Base-by-base conservation (phyloP, 2,113 vertebrate species). In the Seriola dumerili region DNA sequence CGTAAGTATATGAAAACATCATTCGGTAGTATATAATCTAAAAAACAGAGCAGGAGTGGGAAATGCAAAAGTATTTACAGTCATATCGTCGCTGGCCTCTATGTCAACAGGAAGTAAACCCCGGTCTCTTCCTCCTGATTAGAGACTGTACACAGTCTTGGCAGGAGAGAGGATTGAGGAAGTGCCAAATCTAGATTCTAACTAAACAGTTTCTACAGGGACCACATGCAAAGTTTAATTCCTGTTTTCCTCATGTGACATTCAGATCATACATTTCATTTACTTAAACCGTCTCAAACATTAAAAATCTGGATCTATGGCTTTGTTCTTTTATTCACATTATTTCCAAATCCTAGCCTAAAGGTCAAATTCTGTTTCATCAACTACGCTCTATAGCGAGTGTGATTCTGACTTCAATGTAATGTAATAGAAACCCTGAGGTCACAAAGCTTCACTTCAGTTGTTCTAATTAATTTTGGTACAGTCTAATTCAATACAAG, bases 51-150 rank as follows among this genome's bases (percentile, higher is more conserved):
- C 23, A 48, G 17, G 6, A 66, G 19, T 17, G 23, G 44, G 74
- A 81, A 82, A 84, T 66, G 40, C 48, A 81, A 79, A 84, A 59
- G 34, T 69, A 68, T 71, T 61, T 40, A n/a, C 44, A 66, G 23
- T 72, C 29, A 29, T 68, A 48, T 70, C 80, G 57, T 76, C 84
- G 42, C 81, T 68, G 9, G 36, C 12, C 2, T 40, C 64, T 68
- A 40, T 80, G 76, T 88, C 34, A 90, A 88, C 89, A 92, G 94
- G 93, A 94, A 93, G 85, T 86, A 40, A 76, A 69, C 13, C 25
- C 36, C 5, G 4, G 55, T 64, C 76, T 89, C 86, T 92, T 94
- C 90, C 90, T 92, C 77, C 65, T 62, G 92, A 91, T 93, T 91
- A 91, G 52, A 84, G 73, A 78, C 64, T 44, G 78, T 46, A 84